phyloP scores from a whole-genome alignment of 2,797 vertebrate genomes.

The Falco rusticolus region DNA sequence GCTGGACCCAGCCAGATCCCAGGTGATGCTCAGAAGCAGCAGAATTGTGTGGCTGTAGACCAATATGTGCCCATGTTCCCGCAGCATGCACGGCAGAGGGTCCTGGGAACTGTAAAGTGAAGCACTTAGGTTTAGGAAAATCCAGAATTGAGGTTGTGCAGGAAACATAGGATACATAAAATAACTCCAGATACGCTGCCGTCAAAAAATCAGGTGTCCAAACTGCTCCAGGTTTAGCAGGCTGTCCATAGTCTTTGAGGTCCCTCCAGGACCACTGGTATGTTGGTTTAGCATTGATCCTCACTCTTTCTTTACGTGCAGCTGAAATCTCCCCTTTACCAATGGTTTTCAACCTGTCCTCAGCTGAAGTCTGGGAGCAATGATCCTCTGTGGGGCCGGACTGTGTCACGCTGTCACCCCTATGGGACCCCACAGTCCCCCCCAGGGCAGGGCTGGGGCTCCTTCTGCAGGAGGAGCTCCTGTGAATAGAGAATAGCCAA shows the following conservation, averaged over 20 bases:
- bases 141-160: neutral
- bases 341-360: neutral
- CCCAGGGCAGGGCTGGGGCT: neutral
- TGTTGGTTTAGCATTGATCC: neutral
- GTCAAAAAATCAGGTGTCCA: neutral
- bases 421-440: neutral
- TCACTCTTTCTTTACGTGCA: neutral
- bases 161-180: neutral
- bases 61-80: rapidly evolving
- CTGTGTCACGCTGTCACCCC: neutral
- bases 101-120: neutral
- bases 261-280: neutral
- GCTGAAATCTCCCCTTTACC: neutral
- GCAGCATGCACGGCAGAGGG: neutral
- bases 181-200: neutral
- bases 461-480: neutral
- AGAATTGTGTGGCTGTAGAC: neutral
- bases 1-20: neutral
- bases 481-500: neutral
- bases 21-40: neutral
- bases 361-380: neutral
- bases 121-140: neutral
- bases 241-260: neutral
- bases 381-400: neutral
- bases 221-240: neutral